phyloP scores from a whole-genome alignment of 2,888 invertebrate genomes.

The Drosophila sordidula region DNA sequence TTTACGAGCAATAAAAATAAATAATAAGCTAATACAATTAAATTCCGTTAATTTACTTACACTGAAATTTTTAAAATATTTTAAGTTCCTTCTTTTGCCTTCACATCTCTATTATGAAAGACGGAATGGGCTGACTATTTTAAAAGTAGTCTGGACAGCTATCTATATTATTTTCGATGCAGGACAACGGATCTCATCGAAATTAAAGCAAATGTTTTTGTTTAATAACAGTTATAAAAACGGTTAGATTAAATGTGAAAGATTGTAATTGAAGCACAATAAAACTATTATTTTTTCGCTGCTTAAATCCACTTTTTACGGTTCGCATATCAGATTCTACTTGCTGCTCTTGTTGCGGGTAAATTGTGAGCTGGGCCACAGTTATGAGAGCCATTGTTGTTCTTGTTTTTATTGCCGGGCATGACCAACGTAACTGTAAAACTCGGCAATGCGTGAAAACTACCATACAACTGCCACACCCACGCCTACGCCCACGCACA shows the following conservation, averaged over 20 bases:
- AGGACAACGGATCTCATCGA: not conserved
- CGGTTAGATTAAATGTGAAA: not conserved
- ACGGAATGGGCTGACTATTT: no score
- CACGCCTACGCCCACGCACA: constrained; percentile 23
- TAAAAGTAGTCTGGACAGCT: no score
- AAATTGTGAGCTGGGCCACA: constrained; percentile 45
- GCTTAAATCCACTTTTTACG: not conserved
- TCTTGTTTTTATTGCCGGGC: constrained; percentile 54
- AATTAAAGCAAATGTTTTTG: not conserved
- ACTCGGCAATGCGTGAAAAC: constrained; percentile 74
- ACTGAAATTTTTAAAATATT: no score
- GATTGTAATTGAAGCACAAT: constrained; percentile 5
- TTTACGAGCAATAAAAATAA: constrained; percentile 11
- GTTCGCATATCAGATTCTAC: constrained; percentile 6
- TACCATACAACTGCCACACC: constrained; percentile 51
- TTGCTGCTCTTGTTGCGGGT: constrained; percentile 28
- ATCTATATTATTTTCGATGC: no score
- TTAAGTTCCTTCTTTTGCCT: no score
- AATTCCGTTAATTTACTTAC: not conserved
- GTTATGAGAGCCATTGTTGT: constrained; percentile 47
- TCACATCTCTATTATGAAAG: no score
- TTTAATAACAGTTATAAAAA: not conserved
- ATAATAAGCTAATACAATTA: constrained; percentile 6
- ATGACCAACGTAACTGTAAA: constrained; percentile 61
- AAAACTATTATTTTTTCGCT: not conserved